Evolutionary conservation across 2,888 invertebrate genomes (phyloP).

Genomic region (Ophioninae sp.): DNA sequence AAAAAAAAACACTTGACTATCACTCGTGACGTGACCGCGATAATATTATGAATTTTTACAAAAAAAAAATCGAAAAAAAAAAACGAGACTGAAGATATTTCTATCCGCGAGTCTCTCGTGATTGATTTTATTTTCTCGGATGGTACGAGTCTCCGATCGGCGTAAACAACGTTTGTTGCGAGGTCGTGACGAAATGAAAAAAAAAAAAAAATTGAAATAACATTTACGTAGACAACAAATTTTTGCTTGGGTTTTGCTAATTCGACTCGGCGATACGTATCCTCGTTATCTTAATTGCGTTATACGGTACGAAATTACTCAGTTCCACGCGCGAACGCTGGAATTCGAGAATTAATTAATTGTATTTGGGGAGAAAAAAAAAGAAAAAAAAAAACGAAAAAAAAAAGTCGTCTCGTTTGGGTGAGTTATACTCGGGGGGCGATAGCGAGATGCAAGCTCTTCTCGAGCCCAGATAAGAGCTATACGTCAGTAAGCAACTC

Average conservation of each 20-base stretch:
- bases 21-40: not conserved
- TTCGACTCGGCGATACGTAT: not conserved
- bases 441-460: constrained; percentile 32
- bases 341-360: constrained; percentile 51
- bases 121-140: not conserved
- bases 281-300: constrained; percentile 9
- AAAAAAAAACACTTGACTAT: not conserved
- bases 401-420: constrained; percentile 15
- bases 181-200: not conserved
- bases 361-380: constrained; percentile 41
- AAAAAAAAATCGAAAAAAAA: not conserved
- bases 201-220: not conserved
- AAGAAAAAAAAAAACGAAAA: not conserved
- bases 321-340: constrained; percentile 5
- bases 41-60: not conserved
- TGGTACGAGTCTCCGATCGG: not conserved
- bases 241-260: not conserved
- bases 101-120: not conserved
- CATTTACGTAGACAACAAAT: constrained; percentile 4
- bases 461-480: constrained; percentile 44
- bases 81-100: not conserved
- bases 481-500: not conserved
- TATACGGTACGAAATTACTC: constrained; percentile 13
- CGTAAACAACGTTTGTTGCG: constrained; percentile 1
- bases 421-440: constrained; percentile 32